Evolutionary conservation across 2,113 vertebrate genomes (phyloP), one percentile per base, ranked within the genome.

Genomic region (Pycnonotus jocosus): DNA sequence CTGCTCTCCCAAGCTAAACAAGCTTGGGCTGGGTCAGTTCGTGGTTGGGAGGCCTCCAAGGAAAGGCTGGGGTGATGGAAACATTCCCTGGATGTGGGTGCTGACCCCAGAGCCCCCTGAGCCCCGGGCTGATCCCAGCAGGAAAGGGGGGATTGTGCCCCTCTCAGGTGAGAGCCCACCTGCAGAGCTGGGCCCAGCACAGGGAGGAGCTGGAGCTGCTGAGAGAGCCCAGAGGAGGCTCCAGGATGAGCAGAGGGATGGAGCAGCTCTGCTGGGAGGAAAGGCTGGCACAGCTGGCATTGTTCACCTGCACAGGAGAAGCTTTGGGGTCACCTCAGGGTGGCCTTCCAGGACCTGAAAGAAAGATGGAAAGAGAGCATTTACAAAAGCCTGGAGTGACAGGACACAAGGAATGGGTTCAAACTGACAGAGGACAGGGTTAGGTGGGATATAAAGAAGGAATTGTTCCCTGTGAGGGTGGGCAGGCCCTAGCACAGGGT

Each of bases 341-440:
- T n/a, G 56, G 1, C 40, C 23, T 25, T 11, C 0, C 44, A 37
- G 44, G 1, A 0, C 51, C 16, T 37, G 42, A 25, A 58, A 6
- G 16, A 54, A 70, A 62, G 1, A 15, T 15, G 20, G 30, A 31
- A 16, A 48, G n/a, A 40, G n/a, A 24, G 0, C 0, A 5, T 79
- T n/a, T 3, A 0, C 28, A 70, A 15, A n/a, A 8, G 12, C 0
- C 3, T 79, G 57, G 21, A 40, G 11, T 0, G 35, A 25, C 21
- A 27, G 50, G 21, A 33, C 31, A 31, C 2, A 15, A 3, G 17
- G 15, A 42, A 33, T 23, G 27, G 42, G 18, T 72, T 35, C 31
- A 4, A 0, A 65, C 7, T 37, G 22, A 0, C 17, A 64, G 11
- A 47, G 17, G 0, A 4, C 0, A 3, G 17, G 17, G 2, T 2